Conservation (phyloP, 2,113 vertebrate species). For the Passer montanus region DNA sequence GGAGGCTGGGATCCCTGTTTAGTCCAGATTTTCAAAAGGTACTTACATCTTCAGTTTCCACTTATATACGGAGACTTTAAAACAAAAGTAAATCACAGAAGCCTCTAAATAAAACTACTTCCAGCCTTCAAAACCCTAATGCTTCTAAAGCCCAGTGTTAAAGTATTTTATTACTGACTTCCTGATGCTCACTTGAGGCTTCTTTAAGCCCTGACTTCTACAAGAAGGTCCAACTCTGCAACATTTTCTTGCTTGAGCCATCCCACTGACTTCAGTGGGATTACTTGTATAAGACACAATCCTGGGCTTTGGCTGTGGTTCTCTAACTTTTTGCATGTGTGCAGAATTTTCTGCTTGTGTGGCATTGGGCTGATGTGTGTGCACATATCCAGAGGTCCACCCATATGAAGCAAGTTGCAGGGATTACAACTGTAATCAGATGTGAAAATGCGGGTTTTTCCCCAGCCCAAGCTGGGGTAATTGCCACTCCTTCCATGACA, state of each 20-base stretch:
- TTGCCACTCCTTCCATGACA: conserved; percentile 59
- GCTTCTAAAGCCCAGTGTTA: conserved; percentile 48
- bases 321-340: conserved; percentile 56
- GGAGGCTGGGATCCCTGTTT: not conserved
- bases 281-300: conserved; percentile 53
- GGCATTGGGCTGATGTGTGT: conserved; percentile 50
- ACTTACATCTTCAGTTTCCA: not conserved
- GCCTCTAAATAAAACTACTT: not conserved
- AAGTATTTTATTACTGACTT: conserved; percentile 53
- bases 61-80: not conserved
- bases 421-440: conserved; percentile 69
- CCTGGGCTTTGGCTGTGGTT: conserved; percentile 32
- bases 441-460: conserved; percentile 57
- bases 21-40: not conserved
- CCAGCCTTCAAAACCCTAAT: conserved; percentile 5
- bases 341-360: conserved; percentile 68
- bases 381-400: conserved; percentile 51
- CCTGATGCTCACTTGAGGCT: conserved; percentile 29
- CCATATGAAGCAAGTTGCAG: conserved; percentile 64
- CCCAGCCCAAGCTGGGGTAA: conserved; percentile 54
- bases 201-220: not conserved
- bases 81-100: not conserved
- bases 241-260: conserved; percentile 38
- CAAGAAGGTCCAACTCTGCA: conserved; percentile 11
- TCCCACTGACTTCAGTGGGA: conserved; percentile 59